Evolutionary conservation across 2,113 vertebrate genomes (phyloP).

Genomic region (Mesembrinibis cayennensis): DNA sequence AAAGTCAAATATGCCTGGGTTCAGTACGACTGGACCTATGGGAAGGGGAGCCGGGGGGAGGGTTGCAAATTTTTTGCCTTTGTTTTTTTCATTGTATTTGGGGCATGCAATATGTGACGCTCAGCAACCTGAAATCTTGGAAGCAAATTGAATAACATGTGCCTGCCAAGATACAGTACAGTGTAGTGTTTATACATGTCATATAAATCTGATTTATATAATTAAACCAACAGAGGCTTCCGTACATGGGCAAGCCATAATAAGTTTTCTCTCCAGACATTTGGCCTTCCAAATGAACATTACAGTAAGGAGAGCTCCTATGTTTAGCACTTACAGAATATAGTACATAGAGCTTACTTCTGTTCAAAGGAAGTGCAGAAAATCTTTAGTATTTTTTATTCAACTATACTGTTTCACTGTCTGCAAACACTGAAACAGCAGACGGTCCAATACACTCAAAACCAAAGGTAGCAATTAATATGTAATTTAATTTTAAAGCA

Average conservation of each 20-base stretch:
- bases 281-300: background rate
- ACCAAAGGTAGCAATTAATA: background rate
- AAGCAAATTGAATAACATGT: background rate
- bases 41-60: too few relatives aligned
- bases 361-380: background rate
- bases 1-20: background rate
- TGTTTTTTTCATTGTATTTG: background rate
- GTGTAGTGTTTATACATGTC: conserved; percentile 22
- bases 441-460: background rate
- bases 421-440: background rate
- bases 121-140: conserved; percentile 39
- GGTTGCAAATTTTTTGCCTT: background rate
- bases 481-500: background rate
- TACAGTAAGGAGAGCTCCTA: background rate
- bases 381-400: background rate
- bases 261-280: conserved; percentile 3
- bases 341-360: background rate
- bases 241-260: background rate
- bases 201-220: conserved; percentile 44
- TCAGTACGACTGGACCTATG: background rate
- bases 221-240: conserved; percentile 29
- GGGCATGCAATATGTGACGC: background rate
- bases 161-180: conserved; percentile 8
- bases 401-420: background rate
- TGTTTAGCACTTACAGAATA: background rate